These are phyloP conservation scores for Masticophis lateralis DNA, from an alignment of 2,797 vertebrate species.

Conservation along the genomic window DNA sequence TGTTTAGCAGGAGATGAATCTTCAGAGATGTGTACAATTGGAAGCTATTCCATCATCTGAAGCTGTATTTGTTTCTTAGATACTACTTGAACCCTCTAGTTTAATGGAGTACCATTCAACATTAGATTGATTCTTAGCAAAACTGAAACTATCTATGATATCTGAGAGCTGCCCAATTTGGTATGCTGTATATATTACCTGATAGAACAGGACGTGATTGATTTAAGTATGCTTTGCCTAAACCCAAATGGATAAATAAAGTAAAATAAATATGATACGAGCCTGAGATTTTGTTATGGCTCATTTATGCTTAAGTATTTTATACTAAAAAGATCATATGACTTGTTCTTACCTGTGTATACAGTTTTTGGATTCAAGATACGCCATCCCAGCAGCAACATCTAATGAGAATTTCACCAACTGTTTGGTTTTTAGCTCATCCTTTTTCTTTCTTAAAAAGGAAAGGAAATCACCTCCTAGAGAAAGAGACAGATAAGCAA, in stretches of 20 bases:
- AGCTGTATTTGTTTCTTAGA: background rate
- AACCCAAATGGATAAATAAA: background rate
- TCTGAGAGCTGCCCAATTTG: background rate
- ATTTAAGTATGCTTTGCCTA: background rate
- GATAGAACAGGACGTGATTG: background rate
- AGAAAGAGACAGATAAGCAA: slow-evolving; percentile 55
- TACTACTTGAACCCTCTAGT: background rate
- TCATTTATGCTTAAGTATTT: background rate
- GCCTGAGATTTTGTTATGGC: background rate
- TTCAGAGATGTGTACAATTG: background rate
- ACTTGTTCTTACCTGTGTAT: slow-evolving; percentile 87
- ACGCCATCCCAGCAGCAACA: slow-evolving; percentile 90
- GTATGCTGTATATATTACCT: background rate
- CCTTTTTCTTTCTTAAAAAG: slow-evolving; percentile 94
- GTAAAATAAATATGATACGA: background rate
- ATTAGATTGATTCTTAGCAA: background rate
- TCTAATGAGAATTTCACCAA: slow-evolving; percentile 90
- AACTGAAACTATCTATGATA: background rate
- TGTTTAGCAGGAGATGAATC: background rate
- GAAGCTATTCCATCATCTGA: background rate
- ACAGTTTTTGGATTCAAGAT: slow-evolving; percentile 94
- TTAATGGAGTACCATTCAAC: background rate
- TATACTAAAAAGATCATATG: background rate
- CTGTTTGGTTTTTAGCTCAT: slow-evolving; percentile 92
- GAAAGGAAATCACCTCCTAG: slow-evolving; percentile 95